A percentile compares a stretch with the other conserved stretches of the same genome.
Conservation (phyloP, 2,888 invertebrate species). For the Cecidostiba fungosa region DNA sequence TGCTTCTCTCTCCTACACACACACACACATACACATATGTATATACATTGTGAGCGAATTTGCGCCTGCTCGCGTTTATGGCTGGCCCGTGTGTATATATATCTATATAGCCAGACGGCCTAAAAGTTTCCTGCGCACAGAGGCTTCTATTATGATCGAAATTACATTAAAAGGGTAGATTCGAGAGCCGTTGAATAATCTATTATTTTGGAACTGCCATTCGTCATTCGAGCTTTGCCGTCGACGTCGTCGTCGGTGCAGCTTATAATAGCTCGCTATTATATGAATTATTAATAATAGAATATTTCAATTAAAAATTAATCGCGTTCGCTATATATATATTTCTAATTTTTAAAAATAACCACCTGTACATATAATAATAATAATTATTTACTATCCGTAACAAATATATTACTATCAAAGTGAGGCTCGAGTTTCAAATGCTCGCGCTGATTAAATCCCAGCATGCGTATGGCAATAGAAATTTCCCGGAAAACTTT, state of each 20-base stretch:
- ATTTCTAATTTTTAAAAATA: too few species aligned
- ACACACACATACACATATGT: neutral
- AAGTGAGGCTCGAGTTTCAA: neutral
- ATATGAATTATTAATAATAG: neutral
- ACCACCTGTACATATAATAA: too few species aligned
- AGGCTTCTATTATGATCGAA: conserved; percentile 23
- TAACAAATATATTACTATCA: neutral
- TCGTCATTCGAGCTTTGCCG: neutral
- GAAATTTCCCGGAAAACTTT: neutral
- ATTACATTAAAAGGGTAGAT: conserved; percentile 36
- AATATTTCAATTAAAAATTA: too few species aligned
- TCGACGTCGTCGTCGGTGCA: neutral
- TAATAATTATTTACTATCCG: too few species aligned
- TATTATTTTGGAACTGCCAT: conserved; percentile 1
- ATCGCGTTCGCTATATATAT: too few species aligned
- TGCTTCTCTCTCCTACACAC: neutral
- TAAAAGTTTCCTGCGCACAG: conserved; percentile 9
- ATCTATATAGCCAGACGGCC: neutral
- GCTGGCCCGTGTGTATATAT: neutral
- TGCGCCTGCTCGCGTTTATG: conserved; percentile 7
- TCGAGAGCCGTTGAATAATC: conserved; percentile 3
- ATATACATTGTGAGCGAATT: neutral
- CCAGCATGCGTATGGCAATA: neutral
- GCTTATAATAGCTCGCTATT: neutral
- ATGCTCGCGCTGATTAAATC: neutral